Conservation (phyloP, 2,113 vertebrate species). For the Nothoprocta pentlandii region DNA sequence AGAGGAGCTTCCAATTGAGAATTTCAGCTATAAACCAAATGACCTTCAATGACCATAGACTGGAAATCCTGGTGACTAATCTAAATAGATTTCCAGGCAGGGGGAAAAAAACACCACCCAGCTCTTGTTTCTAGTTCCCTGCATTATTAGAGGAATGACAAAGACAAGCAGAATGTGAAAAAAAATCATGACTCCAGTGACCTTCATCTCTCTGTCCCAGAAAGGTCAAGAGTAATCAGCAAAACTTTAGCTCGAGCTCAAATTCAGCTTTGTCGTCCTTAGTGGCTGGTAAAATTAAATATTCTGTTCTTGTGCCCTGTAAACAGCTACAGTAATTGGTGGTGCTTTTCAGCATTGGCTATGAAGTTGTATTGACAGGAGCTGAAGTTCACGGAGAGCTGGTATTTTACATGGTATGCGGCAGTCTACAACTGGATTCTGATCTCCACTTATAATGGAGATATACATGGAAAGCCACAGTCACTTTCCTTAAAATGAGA, state of each 20-base stretch:
- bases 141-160: constrained; percentile 68
- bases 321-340: constrained; percentile 41
- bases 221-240: constrained; percentile 72
- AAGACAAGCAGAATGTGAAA: constrained; percentile 68
- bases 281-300: constrained; percentile 57
- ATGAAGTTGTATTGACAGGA: constrained; percentile 16
- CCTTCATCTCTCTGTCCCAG: constrained; percentile 64
- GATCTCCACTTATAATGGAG: background rate
- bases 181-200: constrained; percentile 64
- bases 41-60: constrained; percentile 76
- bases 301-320: constrained; percentile 50
- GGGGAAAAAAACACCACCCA: constrained; percentile 34
- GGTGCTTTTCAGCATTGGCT: constrained; percentile 32
- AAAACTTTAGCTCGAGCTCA: constrained; percentile 75
- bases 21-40: constrained; percentile 77
- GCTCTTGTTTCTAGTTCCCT: constrained; percentile 58
- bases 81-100: constrained; percentile 76
- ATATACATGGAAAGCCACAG: background rate
- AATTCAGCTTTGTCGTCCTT: constrained; percentile 54
- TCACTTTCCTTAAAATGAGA: constrained; percentile 25
- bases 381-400: background rate
- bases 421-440: background rate
- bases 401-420: background rate
- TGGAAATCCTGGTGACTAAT: constrained; percentile 74
- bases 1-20: constrained; percentile 75